phyloP scores from a whole-genome alignment of 2,797 vertebrate genomes.

The Hydrophis major region DNA sequence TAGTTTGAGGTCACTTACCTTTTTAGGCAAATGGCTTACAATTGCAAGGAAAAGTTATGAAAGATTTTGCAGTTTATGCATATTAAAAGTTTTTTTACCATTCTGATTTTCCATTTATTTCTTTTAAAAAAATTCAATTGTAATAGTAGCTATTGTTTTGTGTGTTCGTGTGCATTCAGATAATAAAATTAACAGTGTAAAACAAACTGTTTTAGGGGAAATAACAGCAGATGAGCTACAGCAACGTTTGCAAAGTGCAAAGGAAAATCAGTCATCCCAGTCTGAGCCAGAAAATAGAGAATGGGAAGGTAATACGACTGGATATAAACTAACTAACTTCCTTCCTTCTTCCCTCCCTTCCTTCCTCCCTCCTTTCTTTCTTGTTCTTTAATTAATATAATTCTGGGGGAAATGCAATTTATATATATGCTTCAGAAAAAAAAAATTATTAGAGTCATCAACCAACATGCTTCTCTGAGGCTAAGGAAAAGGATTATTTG shows the following conservation, averaged over 20 bases:
- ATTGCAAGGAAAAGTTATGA: background rate
- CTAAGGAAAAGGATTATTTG: background rate
- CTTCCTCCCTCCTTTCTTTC: background rate
- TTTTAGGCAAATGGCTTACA: background rate
- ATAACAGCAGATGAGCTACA: conserved; percentile 92
- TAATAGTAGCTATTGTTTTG: background rate
- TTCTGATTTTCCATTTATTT: background rate
- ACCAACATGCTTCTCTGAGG: background rate
- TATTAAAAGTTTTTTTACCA: background rate
- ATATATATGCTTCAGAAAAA: background rate
- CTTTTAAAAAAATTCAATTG: background rate
- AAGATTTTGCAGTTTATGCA: background rate
- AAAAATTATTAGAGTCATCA: background rate
- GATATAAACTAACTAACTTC: conserved; percentile 53
- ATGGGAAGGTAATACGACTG: conserved; percentile 67
- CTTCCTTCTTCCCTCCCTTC: background rate
- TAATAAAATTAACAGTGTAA: conserved; percentile 6
- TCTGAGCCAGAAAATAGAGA: conserved; percentile 73
- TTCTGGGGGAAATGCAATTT: background rate
- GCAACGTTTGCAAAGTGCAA: conserved; percentile 86
- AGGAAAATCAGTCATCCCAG: conserved; percentile 84
- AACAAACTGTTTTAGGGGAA: conserved; percentile 78
- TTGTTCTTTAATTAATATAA: background rate
- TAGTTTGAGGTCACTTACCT: background rate
- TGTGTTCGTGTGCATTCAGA: background rate